Conservation (phyloP, 64 coral and sea anemone species). For the Platygyra sinensis region DNA sequence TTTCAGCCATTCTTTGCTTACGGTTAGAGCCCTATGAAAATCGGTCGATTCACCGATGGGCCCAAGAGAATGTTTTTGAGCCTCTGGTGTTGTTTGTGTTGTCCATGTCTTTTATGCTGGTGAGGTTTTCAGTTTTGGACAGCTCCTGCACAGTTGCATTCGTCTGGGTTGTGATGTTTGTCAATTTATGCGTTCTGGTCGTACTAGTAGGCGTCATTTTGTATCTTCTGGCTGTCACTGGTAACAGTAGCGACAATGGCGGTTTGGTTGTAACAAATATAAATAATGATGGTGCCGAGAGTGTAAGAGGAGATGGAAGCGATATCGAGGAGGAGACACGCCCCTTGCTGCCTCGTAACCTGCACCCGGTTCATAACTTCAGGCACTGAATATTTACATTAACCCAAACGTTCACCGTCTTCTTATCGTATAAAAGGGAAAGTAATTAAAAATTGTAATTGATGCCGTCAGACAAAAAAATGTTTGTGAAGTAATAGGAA, state of each 20-base stretch:
- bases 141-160: not conserved
- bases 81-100: not conserved
- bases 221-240: not conserved
- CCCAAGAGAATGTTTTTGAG: constrained; percentile 14
- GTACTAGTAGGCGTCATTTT: not conserved
- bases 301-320: not conserved
- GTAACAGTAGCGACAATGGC: not conserved
- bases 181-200: constrained; percentile 18
- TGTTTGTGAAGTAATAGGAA: too few relatives aligned
- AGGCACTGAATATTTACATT: too few relatives aligned
- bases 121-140: constrained; percentile 42
- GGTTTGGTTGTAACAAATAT: too few relatives aligned
- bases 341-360: not conserved
- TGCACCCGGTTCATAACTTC: too few relatives aligned
- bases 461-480: too few relatives aligned
- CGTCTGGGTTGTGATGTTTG: constrained; percentile 38
- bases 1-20: not conserved
- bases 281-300: not conserved
- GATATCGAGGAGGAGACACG: not conserved
- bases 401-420: too few relatives aligned
- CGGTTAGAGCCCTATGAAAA: constrained; percentile 19
- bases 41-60: not conserved
- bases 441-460: too few relatives aligned
- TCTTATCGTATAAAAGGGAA: too few relatives aligned
- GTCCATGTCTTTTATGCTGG: constrained; percentile 46